Evolutionary conservation across 2,888 invertebrate species (phyloP).

Genomic region (Lycocerus yunnanus): DNA sequence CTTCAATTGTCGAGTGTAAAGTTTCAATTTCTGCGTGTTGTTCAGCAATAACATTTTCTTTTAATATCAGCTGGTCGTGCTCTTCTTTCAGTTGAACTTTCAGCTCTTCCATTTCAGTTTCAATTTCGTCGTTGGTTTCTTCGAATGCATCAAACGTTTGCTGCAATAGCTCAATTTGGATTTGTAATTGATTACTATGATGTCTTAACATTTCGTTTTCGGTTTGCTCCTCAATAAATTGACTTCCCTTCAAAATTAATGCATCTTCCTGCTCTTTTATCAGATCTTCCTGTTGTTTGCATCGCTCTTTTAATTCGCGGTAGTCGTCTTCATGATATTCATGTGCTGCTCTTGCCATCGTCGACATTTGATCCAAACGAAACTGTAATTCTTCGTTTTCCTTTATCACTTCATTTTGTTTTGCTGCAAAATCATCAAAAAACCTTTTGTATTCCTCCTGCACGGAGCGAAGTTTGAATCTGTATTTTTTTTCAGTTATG

Average conservation of each 20-base stretch:
- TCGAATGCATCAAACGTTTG: neutral
- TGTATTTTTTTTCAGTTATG: conserved; percentile 17
- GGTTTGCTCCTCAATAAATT: neutral
- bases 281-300: neutral
- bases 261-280: neutral
- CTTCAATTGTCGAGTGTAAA: neutral
- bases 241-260: neutral
- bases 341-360: neutral
- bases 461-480: conserved; percentile 14
- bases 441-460: conserved; percentile 27
- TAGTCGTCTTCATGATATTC: neutral
- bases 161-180: neutral
- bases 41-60: neutral
- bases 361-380: conserved; percentile 23
- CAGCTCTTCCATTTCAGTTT: neutral
- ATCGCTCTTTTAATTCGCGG: neutral
- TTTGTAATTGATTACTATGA: neutral
- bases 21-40: neutral
- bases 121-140: neutral
- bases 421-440: conserved; percentile 15
- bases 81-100: neutral
- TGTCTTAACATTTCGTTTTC: neutral
- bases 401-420: conserved; percentile 21
- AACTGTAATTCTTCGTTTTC: conserved; percentile 31
- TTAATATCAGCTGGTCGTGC: neutral